Base-by-base conservation (phyloP, 2,797 vertebrate species). In the Acrossocheilus fasciatus region DNA sequence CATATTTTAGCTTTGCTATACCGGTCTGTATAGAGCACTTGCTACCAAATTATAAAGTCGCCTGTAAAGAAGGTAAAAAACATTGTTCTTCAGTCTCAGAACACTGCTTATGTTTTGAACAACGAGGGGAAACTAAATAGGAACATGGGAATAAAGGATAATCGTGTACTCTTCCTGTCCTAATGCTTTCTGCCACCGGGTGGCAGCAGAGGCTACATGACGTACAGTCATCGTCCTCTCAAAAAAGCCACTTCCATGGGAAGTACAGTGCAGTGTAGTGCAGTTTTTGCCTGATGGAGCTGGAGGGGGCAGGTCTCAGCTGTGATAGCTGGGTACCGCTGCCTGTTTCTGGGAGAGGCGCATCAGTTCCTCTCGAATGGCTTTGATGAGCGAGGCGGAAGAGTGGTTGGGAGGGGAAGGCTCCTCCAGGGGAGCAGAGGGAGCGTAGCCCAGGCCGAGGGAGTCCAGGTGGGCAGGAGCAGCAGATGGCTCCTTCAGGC, bases 281-380 rank as follows among this genome's bases (percentile, higher is more conserved):
- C 86, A 54, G 80, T 86, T 83, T 80, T 62, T 66, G 74, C 88
- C 59, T 52, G n/a, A 50, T 81, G 59, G 77, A 64, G 82, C 43
- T 79, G 43, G 39, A 18, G 57, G 59, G 43, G 36, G 74, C 73
- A 20, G 83, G 79, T 94, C 96, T 99, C 98, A 99, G 92, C 98
- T 98, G 90, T 98, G 97, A 95, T 98, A 98, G 95, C 95, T 96
- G 90, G 97, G 95, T 88, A 97, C 95, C 0, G 96, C 85, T 9
- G 96, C 95, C 94, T 99, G 98, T 94, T 99, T 99, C 94, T 99
- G 98, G 75, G 98, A 99, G 83, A 99, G 97, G 26, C 98, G 97
- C 81, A 99, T 93, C 78, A 99, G 97, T 95, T 99, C 98, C 95
- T 99, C 98, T 72, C 98, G 95, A 92, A 99, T 99, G 89, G 98